Conservation (phyloP, 2,888 invertebrate species). For the Ichneumon xanthorius region DNA sequence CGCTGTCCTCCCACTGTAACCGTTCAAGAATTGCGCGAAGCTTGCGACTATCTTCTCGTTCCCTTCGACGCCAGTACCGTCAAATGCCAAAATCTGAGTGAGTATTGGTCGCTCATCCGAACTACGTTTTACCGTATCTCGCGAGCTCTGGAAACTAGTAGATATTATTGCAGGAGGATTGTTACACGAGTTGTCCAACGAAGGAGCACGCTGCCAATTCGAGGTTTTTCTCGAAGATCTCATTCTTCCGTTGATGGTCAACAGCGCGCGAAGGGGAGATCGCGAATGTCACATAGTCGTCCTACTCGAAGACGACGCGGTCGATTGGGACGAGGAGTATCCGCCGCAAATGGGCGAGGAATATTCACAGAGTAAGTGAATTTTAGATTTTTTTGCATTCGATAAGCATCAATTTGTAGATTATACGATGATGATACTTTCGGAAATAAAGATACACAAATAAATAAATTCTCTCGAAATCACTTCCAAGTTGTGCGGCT, state of each 20-base stretch:
- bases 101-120: constrained; percentile 79
- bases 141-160: constrained; percentile 46
- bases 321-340: constrained; percentile 99
- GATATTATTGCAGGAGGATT: constrained; percentile 90
- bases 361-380: constrained; percentile 94
- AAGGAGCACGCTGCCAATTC: constrained; percentile 99
- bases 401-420: background rate
- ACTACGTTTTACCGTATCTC: background rate
- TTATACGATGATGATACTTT: background rate
- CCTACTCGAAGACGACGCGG: constrained; percentile 96
- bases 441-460: background rate
- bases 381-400: background rate
- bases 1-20: constrained; percentile 98
- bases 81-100: constrained; percentile 97
- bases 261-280: constrained; percentile 96
- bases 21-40: constrained; percentile 98
- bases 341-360: constrained; percentile 99
- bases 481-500: background rate
- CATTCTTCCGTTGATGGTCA: constrained; percentile 98
- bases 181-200: constrained; percentile 99
- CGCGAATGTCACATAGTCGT: constrained; percentile 99
- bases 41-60: constrained; percentile 98
- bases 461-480: background rate
- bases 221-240: constrained; percentile 97
- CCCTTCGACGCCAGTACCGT: constrained; percentile 99